Evolutionary conservation across 2,113 vertebrate species (phyloP), one percentile per base, ranked within the genome.

Genomic region (Salvator merianae): DNA sequence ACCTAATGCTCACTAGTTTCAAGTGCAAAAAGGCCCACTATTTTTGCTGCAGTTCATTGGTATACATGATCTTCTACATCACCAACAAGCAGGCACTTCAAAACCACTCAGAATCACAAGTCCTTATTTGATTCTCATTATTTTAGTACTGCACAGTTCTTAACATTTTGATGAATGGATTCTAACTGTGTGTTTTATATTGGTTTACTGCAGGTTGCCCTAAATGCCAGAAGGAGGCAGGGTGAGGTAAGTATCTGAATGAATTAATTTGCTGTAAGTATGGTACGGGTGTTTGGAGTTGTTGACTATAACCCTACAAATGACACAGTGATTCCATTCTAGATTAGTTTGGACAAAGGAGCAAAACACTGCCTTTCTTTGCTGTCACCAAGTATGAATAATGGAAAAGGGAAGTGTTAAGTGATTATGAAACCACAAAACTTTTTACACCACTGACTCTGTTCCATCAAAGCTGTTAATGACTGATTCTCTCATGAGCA

Each of bases 281-380:
- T 53, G 30, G 1, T 32, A 2, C n/a, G n/a, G n/a, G n/a, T n/a
- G 16, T 59, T 16, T 5, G 9, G 12, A 1, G 0, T 5, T 36
- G 32, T 36, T n/a, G 6, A 5, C 18, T 26, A 76, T 53, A 32
- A 22, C 4, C n/a, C 16, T 40, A 55, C 24, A 74, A 47, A 43
- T 72, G 72, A 8, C 28, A 28, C 3, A n/a, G 13, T 47, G 12
- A 10, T 74, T 28, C 72, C 26, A 16, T 50, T 28, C 13, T 43
- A 22, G 7, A 73, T 24, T 7, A 43, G 24, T 26, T 22, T 5
- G 5, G 10, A 34, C 66, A 34, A 69, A 36, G 71, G 26, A 26
- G 20, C 14, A 59, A 38, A 38, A 22, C 22, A 43, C 7, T 24
- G 13, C 38, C 38, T 28, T 68, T 71, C 34, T 40, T 73, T 73